Percentiles rank a stretch among this genome's conserved stretches.
These are phyloP conservation scores for Machimus atricapillus DNA, from an alignment of 2,888 invertebrate genomes.

Conservation along the genomic window DNA sequence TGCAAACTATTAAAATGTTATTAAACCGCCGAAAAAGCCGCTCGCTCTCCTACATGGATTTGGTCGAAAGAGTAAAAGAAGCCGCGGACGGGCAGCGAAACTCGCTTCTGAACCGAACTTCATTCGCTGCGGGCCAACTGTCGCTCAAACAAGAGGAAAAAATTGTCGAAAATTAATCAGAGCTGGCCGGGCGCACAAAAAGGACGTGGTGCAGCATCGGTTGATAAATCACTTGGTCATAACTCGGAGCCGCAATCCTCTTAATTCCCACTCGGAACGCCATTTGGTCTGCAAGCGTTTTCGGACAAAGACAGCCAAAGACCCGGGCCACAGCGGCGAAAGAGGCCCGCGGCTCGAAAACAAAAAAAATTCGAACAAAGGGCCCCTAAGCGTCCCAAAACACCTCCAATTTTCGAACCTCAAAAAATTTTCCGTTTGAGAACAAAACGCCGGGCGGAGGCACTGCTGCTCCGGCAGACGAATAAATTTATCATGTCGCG, in stretches of 20 bases:
- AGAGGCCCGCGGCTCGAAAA: not conserved
- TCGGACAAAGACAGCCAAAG: not conserved
- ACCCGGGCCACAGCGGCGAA: not conserved
- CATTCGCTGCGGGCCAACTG: constrained; percentile 29
- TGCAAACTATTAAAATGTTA: not conserved
- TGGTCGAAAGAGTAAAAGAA: not conserved
- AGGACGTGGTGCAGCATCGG: constrained; percentile 32
- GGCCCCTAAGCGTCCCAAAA: not conserved
- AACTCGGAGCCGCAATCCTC: constrained; percentile 26
- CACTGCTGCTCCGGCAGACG: constrained; percentile 3
- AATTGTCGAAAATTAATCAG: constrained; percentile 46
- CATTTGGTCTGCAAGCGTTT: constrained; percentile 33
- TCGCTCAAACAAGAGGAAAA: constrained; percentile 44
- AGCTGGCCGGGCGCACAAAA: constrained; percentile 33
- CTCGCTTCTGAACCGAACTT: not conserved
- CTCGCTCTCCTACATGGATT: not conserved
- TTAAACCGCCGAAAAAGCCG: not conserved
- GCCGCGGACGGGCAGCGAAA: not conserved
- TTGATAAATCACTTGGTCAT: constrained; percentile 46
- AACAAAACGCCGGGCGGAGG: not conserved
- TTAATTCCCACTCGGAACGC: constrained; percentile 19
- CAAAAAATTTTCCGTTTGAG: not conserved
- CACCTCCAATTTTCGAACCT: not conserved
- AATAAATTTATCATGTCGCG: constrained; percentile 45
- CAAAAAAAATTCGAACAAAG: constrained; percentile 5